Percentiles rank a stretch among this genome's conserved stretches.
Evolutionary conservation across 2,797 vertebrate species (phyloP).

Genomic region (Alcedo atthis): DNA sequence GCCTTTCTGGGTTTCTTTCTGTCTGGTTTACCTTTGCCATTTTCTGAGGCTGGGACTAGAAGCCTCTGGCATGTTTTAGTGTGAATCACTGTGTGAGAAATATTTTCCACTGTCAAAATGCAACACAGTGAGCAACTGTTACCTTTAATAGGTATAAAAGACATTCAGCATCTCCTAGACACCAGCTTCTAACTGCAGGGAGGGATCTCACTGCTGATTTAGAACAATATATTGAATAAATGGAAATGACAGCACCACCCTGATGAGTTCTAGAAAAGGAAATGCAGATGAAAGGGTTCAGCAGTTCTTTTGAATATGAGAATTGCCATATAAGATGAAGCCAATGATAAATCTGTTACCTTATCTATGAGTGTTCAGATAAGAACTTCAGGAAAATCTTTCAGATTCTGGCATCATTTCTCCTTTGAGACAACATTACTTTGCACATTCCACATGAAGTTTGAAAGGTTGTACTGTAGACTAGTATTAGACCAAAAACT

Average conservation of each 20-base stretch:
- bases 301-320: neutral
- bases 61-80: neutral
- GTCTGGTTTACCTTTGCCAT: neutral
- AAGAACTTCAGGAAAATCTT: constrained; percentile 1
- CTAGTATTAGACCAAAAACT: neutral
- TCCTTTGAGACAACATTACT: neutral
- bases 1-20: neutral
- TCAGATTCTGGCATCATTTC: neutral
- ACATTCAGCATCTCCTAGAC: neutral
- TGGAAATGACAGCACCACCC: neutral
- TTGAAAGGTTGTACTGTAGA: neutral
- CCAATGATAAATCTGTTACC: neutral
- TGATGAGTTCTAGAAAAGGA: neutral
- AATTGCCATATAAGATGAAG: neutral
- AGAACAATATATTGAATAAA: neutral
- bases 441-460: neutral
- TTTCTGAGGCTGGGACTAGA: neutral
- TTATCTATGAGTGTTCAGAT: constrained; percentile 3
- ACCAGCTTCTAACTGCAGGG: neutral
- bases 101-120: neutral
- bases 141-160: neutral
- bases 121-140: neutral
- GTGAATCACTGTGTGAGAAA: constrained; percentile 2
- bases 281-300: neutral
- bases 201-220: neutral